Evolutionary conservation across 2,113 vertebrate genomes (phyloP), one percentile per base, ranked within the genome.

Genomic region (Cryptotis parvus): DNA sequence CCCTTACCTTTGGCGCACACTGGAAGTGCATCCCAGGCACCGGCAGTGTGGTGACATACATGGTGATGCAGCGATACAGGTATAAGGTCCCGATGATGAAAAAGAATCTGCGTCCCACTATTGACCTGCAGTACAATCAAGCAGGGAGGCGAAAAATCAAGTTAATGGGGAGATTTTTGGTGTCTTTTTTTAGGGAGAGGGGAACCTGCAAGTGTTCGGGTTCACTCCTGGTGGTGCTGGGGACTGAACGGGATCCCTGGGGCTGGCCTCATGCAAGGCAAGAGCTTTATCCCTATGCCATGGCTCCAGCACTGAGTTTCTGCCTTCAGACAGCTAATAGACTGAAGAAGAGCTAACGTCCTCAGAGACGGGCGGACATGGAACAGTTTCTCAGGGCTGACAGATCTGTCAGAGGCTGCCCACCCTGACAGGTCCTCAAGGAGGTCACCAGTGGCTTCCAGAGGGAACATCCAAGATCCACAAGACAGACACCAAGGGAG

Each of bases 21-120:
- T 98, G 98, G 97, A 99, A 99, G 94, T 99, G 99, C 97, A 99
- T 98, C 92, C 99, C 99, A 41, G 99, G 99, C 92, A 99, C 99
- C 75, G 99, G 99, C 79, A 99, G 97, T 10, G 99, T 99, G 83
- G 99, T 99, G 92, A 99, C 98, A 0, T 99, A 99, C 99, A 99
- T 99, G 12, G 99, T 99, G 84, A 99, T 97, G 81, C 99, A 99
- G 95, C 99, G 98, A 92, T 99, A 99, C 84, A 99, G 97, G 96
- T 99, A 99, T 91, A 99, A 96, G 77, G 99, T 99, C 87, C 99
- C 99, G 43, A 99, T 97, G 92, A 99, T 98, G 96, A 99, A 99
- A 97, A 99, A 99, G 97, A 98, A 99, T 94, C 99, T 98, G 74
- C 99, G 98, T 75, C 98, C 98, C 66, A 98, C 98, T 93, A 99